Percentiles rank a stretch among this genome's conserved stretches.
These are phyloP conservation scores for Hydropsyche betteni DNA, from an alignment of 2,888 invertebrate species.

Conservation along the genomic window DNA sequence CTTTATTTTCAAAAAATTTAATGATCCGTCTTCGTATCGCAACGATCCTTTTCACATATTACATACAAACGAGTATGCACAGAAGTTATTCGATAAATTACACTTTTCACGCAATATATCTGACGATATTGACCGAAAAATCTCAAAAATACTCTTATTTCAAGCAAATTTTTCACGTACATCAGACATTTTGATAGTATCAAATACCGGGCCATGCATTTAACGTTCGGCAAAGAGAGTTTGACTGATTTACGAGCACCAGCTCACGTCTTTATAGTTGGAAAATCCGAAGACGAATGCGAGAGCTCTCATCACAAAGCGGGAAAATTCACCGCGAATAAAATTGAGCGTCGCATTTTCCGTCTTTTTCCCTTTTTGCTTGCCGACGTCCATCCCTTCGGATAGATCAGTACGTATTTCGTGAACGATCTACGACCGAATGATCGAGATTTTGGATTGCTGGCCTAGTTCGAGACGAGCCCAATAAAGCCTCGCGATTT, in stretches of 20 bases:
- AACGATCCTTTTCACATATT: too few relatives aligned
- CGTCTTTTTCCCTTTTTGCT: neutral
- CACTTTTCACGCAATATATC: too few relatives aligned
- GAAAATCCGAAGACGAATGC: conserved; percentile 15
- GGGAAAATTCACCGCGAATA: conserved; percentile 32
- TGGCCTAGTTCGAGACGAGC: conserved; percentile 39
- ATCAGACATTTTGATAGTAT: too few relatives aligned
- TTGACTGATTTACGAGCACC: conserved; percentile 33
- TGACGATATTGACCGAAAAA: too few relatives aligned
- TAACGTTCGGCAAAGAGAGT: conserved; percentile 25
- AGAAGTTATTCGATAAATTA: too few relatives aligned
- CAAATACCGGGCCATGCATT: conserved; percentile 19
- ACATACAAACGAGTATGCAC: too few relatives aligned
- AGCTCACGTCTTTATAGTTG: conserved; percentile 15
- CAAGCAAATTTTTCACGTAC: too few relatives aligned
- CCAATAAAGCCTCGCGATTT: conserved; percentile 32
- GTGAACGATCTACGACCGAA: neutral
- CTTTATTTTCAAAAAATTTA: neutral
- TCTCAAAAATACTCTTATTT: too few relatives aligned
- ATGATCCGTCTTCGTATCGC: too few relatives aligned
- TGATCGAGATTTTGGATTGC: conserved; percentile 34
- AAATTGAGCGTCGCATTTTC: neutral
- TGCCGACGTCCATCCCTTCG: neutral
- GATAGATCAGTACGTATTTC: neutral
- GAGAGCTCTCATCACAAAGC: conserved; percentile 8